These are phyloP conservation scores for Coregonus sp. DNA, from an alignment of 2,797 vertebrate species.

Conservation along the genomic window DNA sequence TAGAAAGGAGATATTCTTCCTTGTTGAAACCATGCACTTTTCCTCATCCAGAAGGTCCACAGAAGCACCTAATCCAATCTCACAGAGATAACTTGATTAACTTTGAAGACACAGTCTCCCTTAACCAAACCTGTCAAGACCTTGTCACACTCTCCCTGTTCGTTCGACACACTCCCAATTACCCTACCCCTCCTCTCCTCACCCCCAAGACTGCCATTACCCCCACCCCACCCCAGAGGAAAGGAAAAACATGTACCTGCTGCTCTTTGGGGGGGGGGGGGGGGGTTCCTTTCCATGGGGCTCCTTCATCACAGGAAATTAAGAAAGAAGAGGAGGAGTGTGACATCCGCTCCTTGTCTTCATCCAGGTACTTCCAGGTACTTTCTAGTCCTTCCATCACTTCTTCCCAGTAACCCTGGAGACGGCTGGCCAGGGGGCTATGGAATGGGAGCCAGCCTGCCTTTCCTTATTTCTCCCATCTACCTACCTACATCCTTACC, in stretches of 20 bases:
- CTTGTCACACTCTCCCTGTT: constrained; percentile 12
- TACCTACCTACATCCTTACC: not conserved
- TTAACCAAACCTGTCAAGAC: constrained; percentile 11
- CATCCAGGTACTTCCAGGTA: not conserved
- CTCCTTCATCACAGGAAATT: not conserved
- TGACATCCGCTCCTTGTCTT: constrained; percentile 19
- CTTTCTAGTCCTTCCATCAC: constrained; percentile 22
- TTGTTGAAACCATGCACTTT: not conserved
- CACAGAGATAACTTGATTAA: not conserved
- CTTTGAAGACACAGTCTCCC: not conserved
- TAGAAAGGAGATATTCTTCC: not conserved
- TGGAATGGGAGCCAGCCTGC: constrained; percentile 16
- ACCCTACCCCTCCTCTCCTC: not conserved
- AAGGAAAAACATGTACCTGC: constrained; percentile 45
- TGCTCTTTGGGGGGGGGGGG: constrained; percentile 33
- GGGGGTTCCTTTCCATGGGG: not conserved
- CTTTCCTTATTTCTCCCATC: constrained; percentile 10
- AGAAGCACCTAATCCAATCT: not conserved
- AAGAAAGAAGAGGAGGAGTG: constrained; percentile 15
- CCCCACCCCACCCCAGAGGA: constrained; percentile 36
- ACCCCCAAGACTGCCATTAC: not conserved
- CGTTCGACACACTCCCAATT: not conserved
- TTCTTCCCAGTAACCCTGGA: constrained; percentile 16
- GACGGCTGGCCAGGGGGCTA: constrained; percentile 12
- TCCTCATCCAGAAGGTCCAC: not conserved